Base-by-base conservation (phyloP, 2,113 vertebrate genomes). In the Baryphthengus martii region DNA sequence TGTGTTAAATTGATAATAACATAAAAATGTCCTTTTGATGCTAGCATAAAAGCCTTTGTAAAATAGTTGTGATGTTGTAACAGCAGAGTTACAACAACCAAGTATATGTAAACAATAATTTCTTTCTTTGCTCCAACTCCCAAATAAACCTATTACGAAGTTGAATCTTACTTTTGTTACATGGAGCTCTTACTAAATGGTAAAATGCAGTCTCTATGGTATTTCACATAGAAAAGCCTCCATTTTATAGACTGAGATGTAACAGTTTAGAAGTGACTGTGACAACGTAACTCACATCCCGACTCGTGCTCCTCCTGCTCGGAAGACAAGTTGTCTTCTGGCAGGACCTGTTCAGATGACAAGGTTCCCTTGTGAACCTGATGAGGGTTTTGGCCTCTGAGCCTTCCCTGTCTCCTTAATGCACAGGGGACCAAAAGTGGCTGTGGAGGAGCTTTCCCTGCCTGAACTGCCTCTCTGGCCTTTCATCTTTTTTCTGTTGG, bases 1-100 rank as follows among this genome's bases (percentile, higher is more conserved):
- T 1, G 0, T 18, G 42, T 15, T 11, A 2, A 2, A 3, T 14
- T 4, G 7, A 2, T 26, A 1, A 3, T 16, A 9, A 8, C 3
- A 1, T 13, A 4, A 17, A 68, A 52, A 6, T 0, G 1, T 0
- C 11, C 2, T 35, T 20, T 56, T 23, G 23, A 7, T 2, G 0
- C 5, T 8, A 29, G 2, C 1, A 0, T 2, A 3, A 44, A 72
- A 92, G 62, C 37, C 19, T 20, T 47, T 35, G 42, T 35, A 4
- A 28, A 66, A 18, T 4, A 19, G 16, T 13, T 12, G 1, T 1
- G 1, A 0, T 23, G 2, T 0, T 79, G 56, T 52, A 37, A 44
- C 7, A n/a, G 42, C 18, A 11, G 6, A 3, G 6, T 6, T 70
- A 28, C 53, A n/a, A 44, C 82, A 67, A n/a, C 19, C 16, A 1